Evolutionary conservation across 2,113 vertebrate genomes (phyloP).

Genomic region (Dunckerocampus dactyliophorus): DNA sequence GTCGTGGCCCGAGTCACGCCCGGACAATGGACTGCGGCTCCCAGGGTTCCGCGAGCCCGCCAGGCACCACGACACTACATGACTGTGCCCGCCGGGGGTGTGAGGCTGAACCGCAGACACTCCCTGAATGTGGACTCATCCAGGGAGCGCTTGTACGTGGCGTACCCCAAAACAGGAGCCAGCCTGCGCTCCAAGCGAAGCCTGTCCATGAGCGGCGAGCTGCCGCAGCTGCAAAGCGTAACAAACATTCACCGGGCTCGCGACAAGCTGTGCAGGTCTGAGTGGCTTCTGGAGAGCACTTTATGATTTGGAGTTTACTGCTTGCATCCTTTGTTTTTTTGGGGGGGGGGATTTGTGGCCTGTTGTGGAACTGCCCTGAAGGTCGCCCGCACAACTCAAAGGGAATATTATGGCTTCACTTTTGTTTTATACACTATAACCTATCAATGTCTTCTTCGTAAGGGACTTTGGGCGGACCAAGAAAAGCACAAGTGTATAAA

Average conservation of each 20-base stretch:
- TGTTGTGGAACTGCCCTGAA: conserved; percentile 1
- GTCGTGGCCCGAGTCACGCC: conserved; percentile 34
- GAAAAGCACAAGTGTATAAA: conserved; percentile 83
- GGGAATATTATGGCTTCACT: not conserved
- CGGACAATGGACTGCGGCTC: conserved; percentile 66
- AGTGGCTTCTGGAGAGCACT: conserved; percentile 90
- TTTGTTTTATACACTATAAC: conserved; percentile 67
- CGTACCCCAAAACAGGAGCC: conserved; percentile 63
- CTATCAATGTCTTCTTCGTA: conserved; percentile 65
- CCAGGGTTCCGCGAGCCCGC: conserved; percentile 77
- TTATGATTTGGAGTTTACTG: conserved; percentile 66
- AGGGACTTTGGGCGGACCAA: conserved; percentile 66
- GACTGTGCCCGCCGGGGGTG: conserved; percentile 81
- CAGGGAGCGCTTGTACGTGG: conserved; percentile 64
- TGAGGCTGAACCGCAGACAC: conserved; percentile 80
- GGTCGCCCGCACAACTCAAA: not conserved
- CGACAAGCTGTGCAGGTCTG: conserved; percentile 79
- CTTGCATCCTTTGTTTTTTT: conserved; percentile 42
- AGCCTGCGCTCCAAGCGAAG: conserved; percentile 82
- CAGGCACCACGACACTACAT: conserved; percentile 85
- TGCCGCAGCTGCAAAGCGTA: conserved; percentile 70
- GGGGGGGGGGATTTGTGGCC: conserved; percentile 48
- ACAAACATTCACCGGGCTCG: conserved; percentile 66
- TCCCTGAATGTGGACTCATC: conserved; percentile 81
- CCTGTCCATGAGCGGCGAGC: conserved; percentile 86